These are phyloP conservation scores for Steinernema hermaphroditum DNA, from an alignment of 2,888 invertebrate genomes.

Conservation along the genomic window DNA sequence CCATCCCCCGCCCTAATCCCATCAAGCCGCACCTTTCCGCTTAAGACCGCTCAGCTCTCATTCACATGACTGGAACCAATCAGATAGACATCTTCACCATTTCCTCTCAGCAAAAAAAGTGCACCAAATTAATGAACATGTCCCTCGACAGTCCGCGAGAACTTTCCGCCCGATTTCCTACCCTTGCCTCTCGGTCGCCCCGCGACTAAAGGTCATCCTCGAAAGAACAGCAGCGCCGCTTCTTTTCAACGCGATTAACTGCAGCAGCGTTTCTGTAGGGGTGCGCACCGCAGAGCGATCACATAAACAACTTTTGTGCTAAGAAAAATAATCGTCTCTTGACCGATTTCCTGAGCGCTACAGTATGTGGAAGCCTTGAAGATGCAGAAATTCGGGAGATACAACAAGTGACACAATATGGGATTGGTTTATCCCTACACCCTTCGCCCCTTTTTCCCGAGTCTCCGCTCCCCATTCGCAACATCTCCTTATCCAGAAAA, in stretches of 20 bases:
- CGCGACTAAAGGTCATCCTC: constrained; percentile 23
- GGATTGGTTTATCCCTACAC: no score
- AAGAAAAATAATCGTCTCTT: background rate
- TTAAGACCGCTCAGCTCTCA: background rate
- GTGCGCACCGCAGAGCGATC: no score
- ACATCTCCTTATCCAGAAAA: background rate
- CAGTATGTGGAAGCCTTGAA: no score
- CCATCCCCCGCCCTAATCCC: background rate
- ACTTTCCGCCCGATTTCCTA: constrained; percentile 6
- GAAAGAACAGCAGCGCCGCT: background rate
- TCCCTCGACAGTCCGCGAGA: background rate
- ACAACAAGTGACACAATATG: no score
- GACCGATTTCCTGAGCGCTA: constrained; percentile 1
- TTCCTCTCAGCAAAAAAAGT: background rate
- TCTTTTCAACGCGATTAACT: constrained; percentile 4
- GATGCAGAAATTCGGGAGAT: no score
- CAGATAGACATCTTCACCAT: no score
- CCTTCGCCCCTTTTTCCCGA: background rate
- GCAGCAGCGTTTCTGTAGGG: background rate
- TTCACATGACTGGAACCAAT: background rate
- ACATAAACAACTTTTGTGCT: constrained; percentile 5
- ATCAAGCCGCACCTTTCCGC: background rate
- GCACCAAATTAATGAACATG: constrained; percentile 1
- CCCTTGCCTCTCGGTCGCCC: background rate
- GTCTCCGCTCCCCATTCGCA: background rate